A percentile compares a stretch with the other conserved stretches of the same genome.
Evolutionary conservation across 2,888 invertebrate species (phyloP).

Genomic region (Philereme vetulata): DNA sequence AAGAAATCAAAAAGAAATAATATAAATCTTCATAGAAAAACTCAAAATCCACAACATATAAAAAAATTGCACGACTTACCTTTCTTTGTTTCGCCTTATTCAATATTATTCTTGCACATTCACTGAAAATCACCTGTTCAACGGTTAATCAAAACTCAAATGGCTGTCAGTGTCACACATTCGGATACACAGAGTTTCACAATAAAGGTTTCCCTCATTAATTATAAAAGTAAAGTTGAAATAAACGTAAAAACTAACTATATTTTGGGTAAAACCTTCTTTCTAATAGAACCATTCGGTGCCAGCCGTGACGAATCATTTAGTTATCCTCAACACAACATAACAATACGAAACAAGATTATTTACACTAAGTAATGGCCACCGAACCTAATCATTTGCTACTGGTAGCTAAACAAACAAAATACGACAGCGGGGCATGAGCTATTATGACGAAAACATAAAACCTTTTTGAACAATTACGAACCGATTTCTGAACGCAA

Average conservation of each 20-base stretch:
- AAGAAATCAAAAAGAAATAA: too few species aligned
- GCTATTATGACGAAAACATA: slow-evolving; percentile 54
- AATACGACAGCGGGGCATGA: slow-evolving; percentile 62
- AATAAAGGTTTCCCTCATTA: too few species aligned
- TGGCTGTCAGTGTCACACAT: too few species aligned
- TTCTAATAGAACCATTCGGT: slow-evolving; percentile 19
- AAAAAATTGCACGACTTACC: too few species aligned
- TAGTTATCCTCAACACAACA: slow-evolving; percentile 53
- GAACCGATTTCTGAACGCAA: slow-evolving; percentile 63
- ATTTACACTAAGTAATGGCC: slow-evolving; percentile 72
- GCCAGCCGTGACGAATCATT: slow-evolving; percentile 50
- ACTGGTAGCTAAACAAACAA: slow-evolving; percentile 71
- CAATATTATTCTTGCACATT: too few species aligned
- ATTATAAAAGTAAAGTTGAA: not conserved
- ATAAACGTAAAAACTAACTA: slow-evolving; percentile 6
- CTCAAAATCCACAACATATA: too few species aligned
- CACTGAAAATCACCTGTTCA: too few species aligned
- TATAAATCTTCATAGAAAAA: too few species aligned
- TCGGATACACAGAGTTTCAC: too few species aligned
- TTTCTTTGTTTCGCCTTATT: too few species aligned
- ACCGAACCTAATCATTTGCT: slow-evolving; percentile 81
- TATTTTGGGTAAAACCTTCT: slow-evolving; percentile 25
- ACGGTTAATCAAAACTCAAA: too few species aligned
- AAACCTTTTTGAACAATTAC: slow-evolving; percentile 73
- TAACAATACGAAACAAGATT: slow-evolving; percentile 60